Evolutionary conservation across 2,888 invertebrate genomes (phyloP).

Genomic region (Synanthedon myopaeformis): DNA sequence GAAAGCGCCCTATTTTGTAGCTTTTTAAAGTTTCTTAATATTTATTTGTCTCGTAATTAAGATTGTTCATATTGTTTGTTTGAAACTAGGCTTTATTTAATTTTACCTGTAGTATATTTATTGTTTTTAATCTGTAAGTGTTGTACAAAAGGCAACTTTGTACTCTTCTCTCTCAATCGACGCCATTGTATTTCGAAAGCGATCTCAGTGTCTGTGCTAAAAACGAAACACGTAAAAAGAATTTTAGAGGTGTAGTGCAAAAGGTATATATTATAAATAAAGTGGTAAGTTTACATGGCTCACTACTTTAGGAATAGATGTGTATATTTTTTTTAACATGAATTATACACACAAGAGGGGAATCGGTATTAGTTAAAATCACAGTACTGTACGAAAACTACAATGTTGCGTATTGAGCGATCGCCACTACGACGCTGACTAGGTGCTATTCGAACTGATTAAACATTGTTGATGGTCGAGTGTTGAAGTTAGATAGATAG

Average conservation of each 20-base stretch:
- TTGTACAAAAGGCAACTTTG: slow-evolving; percentile 4
- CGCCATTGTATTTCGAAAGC: slow-evolving; percentile 1
- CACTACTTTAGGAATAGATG: too few relatives aligned
- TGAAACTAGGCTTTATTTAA: slow-evolving; percentile 31
- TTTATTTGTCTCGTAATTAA: slow-evolving; percentile 48
- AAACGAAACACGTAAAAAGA: not conserved
- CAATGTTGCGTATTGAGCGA: not conserved
- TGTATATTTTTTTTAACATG: too few relatives aligned
- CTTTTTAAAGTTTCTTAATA: slow-evolving; percentile 53
- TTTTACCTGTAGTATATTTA: slow-evolving; percentile 28
- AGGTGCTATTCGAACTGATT: slow-evolving; percentile 6
- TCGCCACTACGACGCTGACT: slow-evolving; percentile 3
- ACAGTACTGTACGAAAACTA: not conserved
- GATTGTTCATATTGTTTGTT: slow-evolving; percentile 37
- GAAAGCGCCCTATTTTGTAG: slow-evolving; percentile 17
- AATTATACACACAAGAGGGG: too few relatives aligned
- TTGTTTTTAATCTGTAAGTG: slow-evolving; percentile 19
- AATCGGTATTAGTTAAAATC: not conserved
- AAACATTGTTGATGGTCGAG: slow-evolving; percentile 2
- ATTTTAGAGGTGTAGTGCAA: not conserved
- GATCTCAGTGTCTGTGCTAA: slow-evolving; percentile 1
- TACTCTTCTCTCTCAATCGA: slow-evolving; percentile 1
- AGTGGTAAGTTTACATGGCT: too few relatives aligned
- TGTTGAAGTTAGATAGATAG: too few relatives aligned
- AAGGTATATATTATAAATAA: too few relatives aligned